Evolutionary conservation across 2,888 invertebrate species (phyloP).

Genomic region (Habroteleia sp.): DNA sequence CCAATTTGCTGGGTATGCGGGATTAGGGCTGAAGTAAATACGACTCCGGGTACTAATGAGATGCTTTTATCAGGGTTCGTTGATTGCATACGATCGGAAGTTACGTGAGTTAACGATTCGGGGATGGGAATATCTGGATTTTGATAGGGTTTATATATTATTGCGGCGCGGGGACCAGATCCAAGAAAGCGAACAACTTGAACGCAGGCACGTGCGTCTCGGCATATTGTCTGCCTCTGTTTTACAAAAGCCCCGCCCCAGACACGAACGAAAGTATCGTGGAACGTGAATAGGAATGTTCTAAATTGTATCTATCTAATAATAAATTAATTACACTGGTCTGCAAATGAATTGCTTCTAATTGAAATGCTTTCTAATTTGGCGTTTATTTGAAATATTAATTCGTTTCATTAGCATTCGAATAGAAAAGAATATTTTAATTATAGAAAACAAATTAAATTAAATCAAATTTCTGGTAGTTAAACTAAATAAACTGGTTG

Average conservation of each 20-base stretch:
- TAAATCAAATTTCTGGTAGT: too few species aligned
- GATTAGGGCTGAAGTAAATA: conserved; percentile 39
- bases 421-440: too few species aligned
- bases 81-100: conserved; percentile 32
- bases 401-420: too few species aligned
- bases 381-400: too few species aligned
- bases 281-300: too few species aligned
- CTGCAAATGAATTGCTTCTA: too few species aligned
- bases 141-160: conserved; percentile 27
- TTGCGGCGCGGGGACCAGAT: neutral
- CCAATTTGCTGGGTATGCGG: conserved; percentile 30
- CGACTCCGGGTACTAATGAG: conserved; percentile 22
- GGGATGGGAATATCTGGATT: conserved; percentile 6
- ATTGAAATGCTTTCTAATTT: too few species aligned
- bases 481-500: too few species aligned
- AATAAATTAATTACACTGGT: too few species aligned
- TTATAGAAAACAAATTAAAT: too few species aligned
- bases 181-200: neutral
- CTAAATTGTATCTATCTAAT: too few species aligned
- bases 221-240: neutral
- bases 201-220: conserved; percentile 13
- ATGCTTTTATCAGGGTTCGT: conserved; percentile 45
- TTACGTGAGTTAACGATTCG: conserved; percentile 17
- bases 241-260: neutral
- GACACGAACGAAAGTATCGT: too few species aligned